Evolutionary conservation across 2,797 vertebrate species (phyloP), one percentile per base, ranked within the genome.

Genomic region (Hirundo rustica): DNA sequence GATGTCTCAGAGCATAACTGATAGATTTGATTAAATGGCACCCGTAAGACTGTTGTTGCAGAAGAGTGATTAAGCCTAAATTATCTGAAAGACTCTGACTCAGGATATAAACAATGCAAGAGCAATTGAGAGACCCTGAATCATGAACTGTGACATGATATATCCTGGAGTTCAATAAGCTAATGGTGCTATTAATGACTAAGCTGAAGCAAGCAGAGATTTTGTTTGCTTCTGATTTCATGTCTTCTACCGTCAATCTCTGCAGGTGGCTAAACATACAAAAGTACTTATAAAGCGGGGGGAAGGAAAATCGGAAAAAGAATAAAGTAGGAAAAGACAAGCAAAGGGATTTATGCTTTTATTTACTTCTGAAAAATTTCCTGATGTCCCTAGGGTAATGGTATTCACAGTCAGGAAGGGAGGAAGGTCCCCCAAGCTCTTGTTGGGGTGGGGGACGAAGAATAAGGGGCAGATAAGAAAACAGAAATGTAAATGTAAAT

Each of bases 1-100:
- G 88, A 89, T 91, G 76, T 94, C 94, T 96, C 10, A 7, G 91
- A 94, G 62, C 88, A 79, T 96, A 95, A 94, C 96, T 94, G 90
- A 96, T 95, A 96, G 91, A 89, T 96, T 86, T 96, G 95, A 97
- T 97, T 97, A 97, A 96, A 96, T 22, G 79, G 87, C 89, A 96
- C 68, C 87, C 90, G 29, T 90, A 95, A 96, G 97, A 89, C 85
- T 57, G 19, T 89, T 96, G 90, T 72, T 94, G 81, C 80, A 93
- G 86, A 94, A 95, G 94, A 97, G 89, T 76, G 88, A 97, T 97
- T 96, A 96, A 97, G 70, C 75, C 67, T 93, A 95, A 97, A 96
- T 93, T 83, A 84, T 92, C 91, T 75, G 87, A 64, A 97, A 26
- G 79, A 71, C 80, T 96, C 71, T 89, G 92, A 94, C 64, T 90